Evolutionary conservation across 2,797 vertebrate species (phyloP), one percentile per base, ranked within the genome.

Genomic region (Apodemus agrarius): DNA sequence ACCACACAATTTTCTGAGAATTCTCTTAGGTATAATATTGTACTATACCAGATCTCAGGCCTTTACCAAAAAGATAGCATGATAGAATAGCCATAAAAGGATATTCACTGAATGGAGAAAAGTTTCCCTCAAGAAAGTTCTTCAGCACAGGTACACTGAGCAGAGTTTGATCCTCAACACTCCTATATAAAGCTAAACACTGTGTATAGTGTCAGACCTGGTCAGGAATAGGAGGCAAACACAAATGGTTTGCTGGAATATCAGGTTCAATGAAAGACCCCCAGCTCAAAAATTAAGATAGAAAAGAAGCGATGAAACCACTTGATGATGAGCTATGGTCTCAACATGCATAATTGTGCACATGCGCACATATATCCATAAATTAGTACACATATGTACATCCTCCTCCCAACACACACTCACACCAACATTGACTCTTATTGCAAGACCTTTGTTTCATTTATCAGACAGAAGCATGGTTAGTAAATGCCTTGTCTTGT

Each of bases 401-500:
- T 26, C 5, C 5, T 57, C 3, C n/a, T 40, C 24, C 31, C 49
- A 54, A 40, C 1, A 40, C 8, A 57, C 16, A 52, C 31, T n/a
- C 8, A 75, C 22, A 72, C 2, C 12, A 37, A 79, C 75, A 84
- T 89, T 21, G 72, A 94, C 79, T 61, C 82, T 40, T n/a, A 17
- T 0, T 75, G n/a, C 14, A 79, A 75, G 43, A 19, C 7, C 16
- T 31, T 40, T 52, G 34, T 40, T 17, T 67, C 8, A 37, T 37
- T 54, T n/a, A 6, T 43, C 61, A 67, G 61, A 40, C 59, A 40
- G 34, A 46, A 72, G 21, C 43, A 11, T 49, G 40, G 11, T 46
- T 86, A 67, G 86, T 86, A 72, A 95, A 61, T 49, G 19, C 57
- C 31, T 86, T 94, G 80, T 86, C 63, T 78, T 87, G 6, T 43